Percentiles rank a stretch among this genome's conserved stretches.
These are phyloP conservation scores for Polydrusus pterygomalis DNA, from an alignment of 2,888 invertebrate species.

Conservation along the genomic window DNA sequence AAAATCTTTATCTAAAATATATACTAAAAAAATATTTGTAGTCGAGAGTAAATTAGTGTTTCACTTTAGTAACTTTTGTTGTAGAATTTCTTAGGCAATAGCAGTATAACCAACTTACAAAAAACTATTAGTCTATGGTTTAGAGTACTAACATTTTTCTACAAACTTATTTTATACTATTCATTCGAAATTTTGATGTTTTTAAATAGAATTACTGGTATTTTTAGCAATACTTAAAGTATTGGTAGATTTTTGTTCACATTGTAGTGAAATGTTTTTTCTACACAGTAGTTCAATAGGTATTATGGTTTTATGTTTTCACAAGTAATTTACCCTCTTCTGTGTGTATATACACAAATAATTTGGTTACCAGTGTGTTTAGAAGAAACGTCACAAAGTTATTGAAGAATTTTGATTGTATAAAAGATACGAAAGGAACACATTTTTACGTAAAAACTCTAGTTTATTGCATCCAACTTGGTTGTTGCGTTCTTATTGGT, in stretches of 20 bases:
- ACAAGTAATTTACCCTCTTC: not conserved
- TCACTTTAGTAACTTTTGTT: slow-evolving; percentile 31
- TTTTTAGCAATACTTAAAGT: slow-evolving; percentile 17
- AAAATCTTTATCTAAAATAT: slow-evolving; percentile 28
- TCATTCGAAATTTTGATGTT: slow-evolving; percentile 1
- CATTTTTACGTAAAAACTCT: no score
- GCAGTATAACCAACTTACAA: slow-evolving; percentile 52
- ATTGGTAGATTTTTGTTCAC: slow-evolving; percentile 25
- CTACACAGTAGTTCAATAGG: slow-evolving; percentile 4
- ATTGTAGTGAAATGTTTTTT: slow-evolving; percentile 9
- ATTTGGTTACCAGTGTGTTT: not conserved
- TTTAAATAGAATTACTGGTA: slow-evolving; percentile 7
- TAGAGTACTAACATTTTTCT: not conserved
- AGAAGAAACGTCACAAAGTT: slow-evolving; percentile 22
- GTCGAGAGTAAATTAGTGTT: slow-evolving; percentile 16
- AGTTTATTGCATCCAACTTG: no score
- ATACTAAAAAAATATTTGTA: slow-evolving; percentile 7
- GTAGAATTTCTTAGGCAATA: slow-evolving; percentile 55
- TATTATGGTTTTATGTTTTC: slow-evolving; percentile 13
- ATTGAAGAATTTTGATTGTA: not conserved
- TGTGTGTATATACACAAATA: not conserved
- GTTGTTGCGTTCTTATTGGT: no score
- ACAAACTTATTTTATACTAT: not conserved
- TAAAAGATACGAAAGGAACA: no score
- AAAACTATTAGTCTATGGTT: not conserved